phyloP scores from a whole-genome alignment of 2,113 vertebrate species.

The Gasterosteus nipponicus region DNA sequence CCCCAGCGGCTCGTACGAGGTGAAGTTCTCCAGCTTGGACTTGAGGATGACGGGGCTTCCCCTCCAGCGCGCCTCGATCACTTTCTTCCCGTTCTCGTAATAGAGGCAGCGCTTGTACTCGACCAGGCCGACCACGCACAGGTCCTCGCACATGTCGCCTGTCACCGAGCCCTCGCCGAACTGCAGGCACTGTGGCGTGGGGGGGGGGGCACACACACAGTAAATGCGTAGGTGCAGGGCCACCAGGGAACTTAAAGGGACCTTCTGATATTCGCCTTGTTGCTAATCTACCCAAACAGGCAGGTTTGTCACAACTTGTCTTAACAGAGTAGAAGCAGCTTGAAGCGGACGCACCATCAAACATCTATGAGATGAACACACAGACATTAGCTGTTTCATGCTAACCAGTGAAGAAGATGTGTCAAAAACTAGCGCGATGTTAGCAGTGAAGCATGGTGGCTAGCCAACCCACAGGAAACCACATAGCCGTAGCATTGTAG shows the following conservation, averaged over 20 bases:
- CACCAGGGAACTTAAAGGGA: no score
- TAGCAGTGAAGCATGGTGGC: not conserved
- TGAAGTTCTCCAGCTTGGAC: slow-evolving; percentile 92
- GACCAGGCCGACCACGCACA: slow-evolving; percentile 86
- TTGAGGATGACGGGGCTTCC: slow-evolving; percentile 90
- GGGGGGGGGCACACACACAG: not conserved
- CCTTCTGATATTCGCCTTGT: no score
- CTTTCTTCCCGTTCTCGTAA: slow-evolving; percentile 94
- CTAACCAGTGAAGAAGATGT: no score
- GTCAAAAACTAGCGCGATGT: no score
- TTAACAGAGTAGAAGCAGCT: no score
- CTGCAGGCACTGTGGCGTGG: slow-evolving; percentile 86
- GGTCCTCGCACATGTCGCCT: slow-evolving; percentile 92
- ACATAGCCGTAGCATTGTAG: no score
- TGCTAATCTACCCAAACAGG: no score
- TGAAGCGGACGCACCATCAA: no score
- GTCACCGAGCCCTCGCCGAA: slow-evolving; percentile 85
- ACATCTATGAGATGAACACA: no score
- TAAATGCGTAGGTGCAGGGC: not conserved
- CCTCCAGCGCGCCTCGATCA: slow-evolving; percentile 92
- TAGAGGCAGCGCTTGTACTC: slow-evolving; percentile 92
- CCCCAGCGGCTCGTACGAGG: slow-evolving; percentile 86
- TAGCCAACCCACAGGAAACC: no score
- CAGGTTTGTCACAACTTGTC: no score
- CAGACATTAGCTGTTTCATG: no score